Conservation (phyloP, 1,140 invertebrate species). For the Zaprionus lachaisei region DNA sequence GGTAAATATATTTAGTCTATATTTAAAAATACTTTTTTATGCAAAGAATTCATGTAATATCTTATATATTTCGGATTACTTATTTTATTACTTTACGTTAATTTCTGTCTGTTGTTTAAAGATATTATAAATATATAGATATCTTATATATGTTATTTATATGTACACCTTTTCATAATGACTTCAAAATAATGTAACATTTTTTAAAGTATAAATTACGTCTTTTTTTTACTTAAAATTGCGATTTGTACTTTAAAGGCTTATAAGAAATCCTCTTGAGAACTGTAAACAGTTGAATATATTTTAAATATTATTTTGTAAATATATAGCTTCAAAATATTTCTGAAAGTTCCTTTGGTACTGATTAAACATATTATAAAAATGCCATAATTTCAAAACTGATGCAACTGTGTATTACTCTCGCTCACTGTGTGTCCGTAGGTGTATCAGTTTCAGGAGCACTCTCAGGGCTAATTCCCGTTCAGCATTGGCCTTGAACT, state of each 20-base stretch:
- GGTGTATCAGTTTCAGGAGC: background rate
- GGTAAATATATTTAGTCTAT: background rate
- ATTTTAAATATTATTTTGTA: background rate
- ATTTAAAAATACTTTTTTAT: too few relatives aligned
- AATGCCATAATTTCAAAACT: background rate
- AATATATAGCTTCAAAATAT: background rate
- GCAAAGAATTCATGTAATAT: too few relatives aligned
- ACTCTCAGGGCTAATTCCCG: background rate
- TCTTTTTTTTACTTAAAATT: background rate
- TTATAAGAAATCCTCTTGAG: background rate
- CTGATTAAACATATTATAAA: too few relatives aligned
- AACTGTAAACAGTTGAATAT: background rate
- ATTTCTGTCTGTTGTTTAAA: too few relatives aligned
- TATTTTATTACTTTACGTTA: too few relatives aligned
- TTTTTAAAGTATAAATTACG: background rate
- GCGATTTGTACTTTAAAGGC: background rate
- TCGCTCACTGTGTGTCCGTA: background rate
- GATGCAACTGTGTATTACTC: background rate
- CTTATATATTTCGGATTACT: too few relatives aligned
- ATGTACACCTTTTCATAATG: too few relatives aligned
- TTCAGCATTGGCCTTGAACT: background rate
- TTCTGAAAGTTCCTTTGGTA: too few relatives aligned
- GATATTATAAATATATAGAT: too few relatives aligned
- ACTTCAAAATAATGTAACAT: background rate
- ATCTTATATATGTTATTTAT: too few relatives aligned